Evolutionary conservation across 2,888 invertebrate genomes (phyloP).

Genomic region (Empis livida): DNA sequence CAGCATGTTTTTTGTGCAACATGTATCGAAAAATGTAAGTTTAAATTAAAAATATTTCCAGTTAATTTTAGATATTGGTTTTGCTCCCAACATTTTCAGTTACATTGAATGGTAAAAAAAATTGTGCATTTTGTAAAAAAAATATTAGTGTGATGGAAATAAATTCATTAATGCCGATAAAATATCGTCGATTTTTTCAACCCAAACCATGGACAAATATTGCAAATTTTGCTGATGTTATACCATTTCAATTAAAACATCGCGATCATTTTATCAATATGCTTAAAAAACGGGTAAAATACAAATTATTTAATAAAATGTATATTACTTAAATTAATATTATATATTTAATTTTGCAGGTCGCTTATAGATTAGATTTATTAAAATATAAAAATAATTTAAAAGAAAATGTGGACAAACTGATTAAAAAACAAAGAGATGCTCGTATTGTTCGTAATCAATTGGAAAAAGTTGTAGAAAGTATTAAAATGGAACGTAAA

Average conservation of each 20-base stretch:
- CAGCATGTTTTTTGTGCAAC: constrained; percentile 1
- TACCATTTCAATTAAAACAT: constrained; percentile 4
- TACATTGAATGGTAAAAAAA: background rate
- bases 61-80: background rate
- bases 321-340: too few species aligned
- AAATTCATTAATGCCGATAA: background rate
- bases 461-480: too few species aligned
- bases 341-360: too few species aligned
- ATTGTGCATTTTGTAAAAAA: constrained; percentile 1
- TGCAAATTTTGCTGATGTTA: background rate
- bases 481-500: too few species aligned
- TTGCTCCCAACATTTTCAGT: too few species aligned
- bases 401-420: too few species aligned
- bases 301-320: background rate
- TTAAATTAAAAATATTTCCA: background rate
- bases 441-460: too few species aligned
- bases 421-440: too few species aligned
- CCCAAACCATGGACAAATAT: background rate
- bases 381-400: too few species aligned
- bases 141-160: background rate
- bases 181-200: background rate
- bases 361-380: too few species aligned
- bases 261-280: background rate
- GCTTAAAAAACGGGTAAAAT: background rate
- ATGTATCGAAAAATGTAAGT: background rate